Base-by-base conservation (phyloP, 1,140 invertebrate genomes). In the Homarus americanus region DNA sequence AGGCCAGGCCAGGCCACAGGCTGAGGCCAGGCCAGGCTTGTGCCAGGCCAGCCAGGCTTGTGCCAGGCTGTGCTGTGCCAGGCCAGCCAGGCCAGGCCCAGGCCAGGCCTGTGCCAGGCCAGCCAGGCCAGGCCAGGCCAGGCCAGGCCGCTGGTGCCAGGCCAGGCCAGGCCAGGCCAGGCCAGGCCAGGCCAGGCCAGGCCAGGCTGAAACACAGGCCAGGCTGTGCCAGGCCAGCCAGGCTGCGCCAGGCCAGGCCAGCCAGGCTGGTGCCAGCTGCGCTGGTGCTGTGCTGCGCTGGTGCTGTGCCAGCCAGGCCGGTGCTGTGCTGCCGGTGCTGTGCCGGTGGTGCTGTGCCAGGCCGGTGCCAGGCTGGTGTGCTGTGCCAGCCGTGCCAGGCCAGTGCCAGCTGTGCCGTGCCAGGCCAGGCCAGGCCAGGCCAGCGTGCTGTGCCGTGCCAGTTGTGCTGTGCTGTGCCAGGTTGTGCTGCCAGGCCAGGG, bases 111-210 rank as follows among this genome's bases (percentile, higher is more conserved):
- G 40, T 28, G 38, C 44, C 17, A 36, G 2, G 49, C 83, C 15
- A 49, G 44, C 5, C n/a, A 75, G 72, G 72, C 72, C 72, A 75
- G 72, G 72, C 49, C 4, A 7, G 44, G 4, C 15, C 5, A 7
- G 44, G 4, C 15, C 5, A 7, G 44, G 5, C 15, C 5, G 4
- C 5, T 49, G 4, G 44, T 49, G 44, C 44, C 15, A 7, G 44
- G 73, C 75, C 44, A 20, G n/a, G 87, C 20, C 89, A 34, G 40
- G 78, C 49, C 34, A 24, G 34, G 82, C 15, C 49, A 10, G 82
- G 82, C 82, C 82, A 84, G 82, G 66, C 66, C 75, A 75, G 36
- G 75, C 82, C 83, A 89, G 75, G 91, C n/a, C n/a, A n/a, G n/a
- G n/a, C n/a, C n/a, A n/a, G 75, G 87, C 17, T 32, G 24, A 49